Evolutionary conservation across 2,888 invertebrate species (phyloP).

Genomic region (Bembecia ichneumoniformis): DNA sequence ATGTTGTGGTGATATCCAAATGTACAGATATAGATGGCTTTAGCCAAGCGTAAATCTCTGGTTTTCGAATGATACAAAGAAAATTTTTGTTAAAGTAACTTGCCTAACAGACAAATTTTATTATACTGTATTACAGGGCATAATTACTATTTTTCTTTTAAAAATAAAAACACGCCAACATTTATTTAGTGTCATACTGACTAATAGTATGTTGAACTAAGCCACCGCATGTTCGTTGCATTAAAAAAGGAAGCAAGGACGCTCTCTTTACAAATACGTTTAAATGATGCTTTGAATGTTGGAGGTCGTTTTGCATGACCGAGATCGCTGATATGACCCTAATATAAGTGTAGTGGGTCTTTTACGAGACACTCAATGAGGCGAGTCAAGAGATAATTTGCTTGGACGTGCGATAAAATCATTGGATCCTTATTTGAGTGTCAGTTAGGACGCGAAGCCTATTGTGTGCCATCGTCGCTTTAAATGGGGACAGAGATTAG

Average conservation of each 20-base stretch:
- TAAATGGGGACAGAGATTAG: conserved; percentile 12
- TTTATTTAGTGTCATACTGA: too few relatives aligned
- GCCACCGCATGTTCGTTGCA: too few relatives aligned
- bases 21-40: too few relatives aligned
- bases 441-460: conserved; percentile 19
- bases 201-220: too few relatives aligned
- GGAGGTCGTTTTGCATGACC: conserved; percentile 41
- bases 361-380: conserved; percentile 45
- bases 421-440: conserved; percentile 33
- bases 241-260: conserved; percentile 2
- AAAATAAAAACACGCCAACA: too few relatives aligned
- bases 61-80: too few relatives aligned
- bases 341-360: conserved; percentile 48
- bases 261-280: conserved; percentile 21
- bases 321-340: conserved; percentile 52
- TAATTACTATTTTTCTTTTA: too few relatives aligned
- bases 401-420: conserved; percentile 52
- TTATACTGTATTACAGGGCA: too few relatives aligned
- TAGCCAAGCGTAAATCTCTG: too few relatives aligned
- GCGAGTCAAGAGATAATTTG: conserved; percentile 45
- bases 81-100: too few relatives aligned
- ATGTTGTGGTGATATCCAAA: too few relatives aligned
- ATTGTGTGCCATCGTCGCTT: conserved; percentile 33
- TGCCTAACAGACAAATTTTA: too few relatives aligned
- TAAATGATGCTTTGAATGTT: conserved; percentile 28